Conservation (phyloP, 1,140 invertebrate genomes). For the Hylaeus volcanicus region DNA sequence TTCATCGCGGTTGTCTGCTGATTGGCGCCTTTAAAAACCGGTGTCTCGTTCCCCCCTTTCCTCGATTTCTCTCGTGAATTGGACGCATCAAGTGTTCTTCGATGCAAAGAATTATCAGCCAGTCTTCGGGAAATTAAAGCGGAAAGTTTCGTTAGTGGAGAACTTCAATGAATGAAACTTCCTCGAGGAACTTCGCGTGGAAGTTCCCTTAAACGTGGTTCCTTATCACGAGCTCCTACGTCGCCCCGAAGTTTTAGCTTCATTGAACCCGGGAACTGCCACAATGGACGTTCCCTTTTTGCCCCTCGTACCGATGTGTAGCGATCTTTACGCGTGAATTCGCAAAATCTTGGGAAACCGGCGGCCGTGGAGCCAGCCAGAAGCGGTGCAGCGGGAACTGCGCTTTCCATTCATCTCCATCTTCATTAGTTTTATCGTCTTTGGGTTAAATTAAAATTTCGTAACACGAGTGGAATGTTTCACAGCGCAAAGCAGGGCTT, state of each 20-base stretch:
- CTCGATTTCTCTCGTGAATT: neutral
- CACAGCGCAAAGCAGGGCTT: too few relatives aligned
- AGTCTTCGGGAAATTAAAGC: neutral
- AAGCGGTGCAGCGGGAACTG: too few relatives aligned
- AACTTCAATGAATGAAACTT: slow-evolving; percentile 29
- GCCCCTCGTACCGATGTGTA: neutral
- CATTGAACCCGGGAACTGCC: neutral
- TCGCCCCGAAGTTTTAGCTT: neutral
- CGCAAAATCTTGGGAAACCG: neutral
- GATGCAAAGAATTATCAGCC: slow-evolving; percentile 27
- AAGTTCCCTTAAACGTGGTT: slow-evolving; percentile 35
- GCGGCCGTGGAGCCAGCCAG: neutral
- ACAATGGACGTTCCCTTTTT: neutral
- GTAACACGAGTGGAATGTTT: too few relatives aligned
- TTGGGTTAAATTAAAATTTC: neutral
- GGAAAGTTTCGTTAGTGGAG: slow-evolving; percentile 25
- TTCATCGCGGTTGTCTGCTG: neutral
- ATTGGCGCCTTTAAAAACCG: neutral
- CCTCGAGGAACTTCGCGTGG: neutral
- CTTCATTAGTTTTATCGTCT: too few relatives aligned
- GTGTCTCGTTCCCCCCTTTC: neutral
- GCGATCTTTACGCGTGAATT: slow-evolving; percentile 7
- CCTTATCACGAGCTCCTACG: slow-evolving; percentile 31
- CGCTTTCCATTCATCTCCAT: too few relatives aligned
- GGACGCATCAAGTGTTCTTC: neutral